A percentile compares a stretch with the other conserved stretches of the same genome.
Evolutionary conservation across 2,797 vertebrate genomes (phyloP).

Genomic region (Leptoclinus maculatus): DNA sequence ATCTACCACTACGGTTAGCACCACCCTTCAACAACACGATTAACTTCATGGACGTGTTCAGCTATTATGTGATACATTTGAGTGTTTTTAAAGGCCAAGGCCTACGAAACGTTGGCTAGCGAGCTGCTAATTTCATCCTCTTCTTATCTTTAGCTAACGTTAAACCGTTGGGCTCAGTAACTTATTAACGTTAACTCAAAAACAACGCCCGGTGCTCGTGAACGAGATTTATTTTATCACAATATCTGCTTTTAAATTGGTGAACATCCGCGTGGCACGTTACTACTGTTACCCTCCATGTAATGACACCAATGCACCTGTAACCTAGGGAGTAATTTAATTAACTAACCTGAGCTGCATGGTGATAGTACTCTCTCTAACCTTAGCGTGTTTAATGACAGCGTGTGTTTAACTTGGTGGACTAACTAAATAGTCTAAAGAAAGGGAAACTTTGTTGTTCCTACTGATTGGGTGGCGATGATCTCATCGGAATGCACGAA

Average conservation of each 20-base stretch:
- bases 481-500: constrained; percentile 13
- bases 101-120: constrained; percentile 51
- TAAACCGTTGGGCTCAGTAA: constrained; percentile 50
- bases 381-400: neutral
- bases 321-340: constrained; percentile 28
- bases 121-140: constrained; percentile 66
- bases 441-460: neutral
- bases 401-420: neutral
- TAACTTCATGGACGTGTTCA: neutral
- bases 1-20: neutral
- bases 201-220: neutral
- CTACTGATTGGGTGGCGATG: constrained; percentile 12
- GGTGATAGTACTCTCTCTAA: neutral
- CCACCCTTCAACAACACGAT: neutral
- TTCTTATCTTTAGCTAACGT: constrained; percentile 57
- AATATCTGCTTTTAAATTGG: neutral
- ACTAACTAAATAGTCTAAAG: no score
- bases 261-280: neutral
- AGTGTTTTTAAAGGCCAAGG: constrained; percentile 33
- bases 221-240: neutral
- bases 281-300: neutral
- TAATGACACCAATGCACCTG: constrained; percentile 58
- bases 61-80: neutral
- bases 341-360: neutral
- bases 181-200: neutral